Conservation (phyloP, 2,113 vertebrate genomes). For the Anoplopoma fimbria region DNA sequence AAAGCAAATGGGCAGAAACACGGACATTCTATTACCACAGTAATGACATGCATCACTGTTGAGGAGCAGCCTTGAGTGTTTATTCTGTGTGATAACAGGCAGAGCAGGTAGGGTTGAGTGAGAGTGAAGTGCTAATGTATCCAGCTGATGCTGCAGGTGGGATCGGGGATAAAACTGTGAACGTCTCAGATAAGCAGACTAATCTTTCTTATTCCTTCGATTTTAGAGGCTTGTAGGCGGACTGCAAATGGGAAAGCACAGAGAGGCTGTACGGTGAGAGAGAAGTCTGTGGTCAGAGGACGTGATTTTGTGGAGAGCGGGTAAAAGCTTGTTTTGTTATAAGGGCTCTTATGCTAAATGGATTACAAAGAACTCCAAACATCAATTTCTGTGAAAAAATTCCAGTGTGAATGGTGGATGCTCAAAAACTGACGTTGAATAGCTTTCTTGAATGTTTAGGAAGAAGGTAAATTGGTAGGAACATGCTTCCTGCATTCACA, state of each 20-base stretch:
- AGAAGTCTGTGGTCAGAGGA: conserved; percentile 47
- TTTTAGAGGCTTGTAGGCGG: conserved; percentile 1
- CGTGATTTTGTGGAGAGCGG: conserved; percentile 34
- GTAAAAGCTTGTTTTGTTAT: conserved; percentile 30
- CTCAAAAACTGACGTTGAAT: background rate
- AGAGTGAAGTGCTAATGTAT: background rate
- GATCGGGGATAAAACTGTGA: background rate
- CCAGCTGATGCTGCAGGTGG: conserved; percentile 23
- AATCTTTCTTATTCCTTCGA: conserved; percentile 19
- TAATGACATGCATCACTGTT: conserved; percentile 13
- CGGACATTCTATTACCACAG: background rate
- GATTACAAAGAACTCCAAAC: conserved; percentile 8
- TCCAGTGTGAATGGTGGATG: background rate
- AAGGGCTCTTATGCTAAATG: conserved; percentile 32
- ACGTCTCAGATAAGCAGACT: conserved; percentile 40
- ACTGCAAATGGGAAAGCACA: conserved; percentile 6
- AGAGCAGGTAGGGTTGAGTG: background rate
- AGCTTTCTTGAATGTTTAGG: too few relatives aligned
- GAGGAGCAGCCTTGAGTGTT: background rate
- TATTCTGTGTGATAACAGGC: background rate
- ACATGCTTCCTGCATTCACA: too few relatives aligned
- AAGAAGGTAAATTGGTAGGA: background rate
- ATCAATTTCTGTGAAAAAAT: background rate
- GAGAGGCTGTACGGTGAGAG: conserved; percentile 17
- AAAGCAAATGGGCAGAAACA: background rate